These are phyloP conservation scores for Melierax canorus DNA, from an alignment of 2,113 vertebrate species.

Conservation along the genomic window DNA sequence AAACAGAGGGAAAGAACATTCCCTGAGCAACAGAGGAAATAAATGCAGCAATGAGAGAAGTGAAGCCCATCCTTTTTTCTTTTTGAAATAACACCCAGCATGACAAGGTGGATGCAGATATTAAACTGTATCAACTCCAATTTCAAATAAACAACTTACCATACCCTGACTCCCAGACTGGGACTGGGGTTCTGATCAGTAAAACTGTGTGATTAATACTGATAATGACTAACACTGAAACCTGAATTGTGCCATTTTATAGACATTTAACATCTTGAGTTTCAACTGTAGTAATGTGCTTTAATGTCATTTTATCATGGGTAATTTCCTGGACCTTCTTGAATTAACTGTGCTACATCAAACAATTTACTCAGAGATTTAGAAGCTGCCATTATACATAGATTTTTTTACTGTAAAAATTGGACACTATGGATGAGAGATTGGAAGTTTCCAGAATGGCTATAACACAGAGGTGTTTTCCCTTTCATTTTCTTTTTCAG, in stretches of 20 bases:
- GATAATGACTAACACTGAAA: neutral
- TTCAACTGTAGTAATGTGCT: neutral
- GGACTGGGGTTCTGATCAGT: neutral
- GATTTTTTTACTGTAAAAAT: neutral
- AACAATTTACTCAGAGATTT: neutral
- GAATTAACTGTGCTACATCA: neutral
- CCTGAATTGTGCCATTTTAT: neutral
- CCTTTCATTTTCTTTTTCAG: neutral
- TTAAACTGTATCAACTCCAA: neutral
- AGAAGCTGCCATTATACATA: neutral
- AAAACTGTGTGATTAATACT: neutral
- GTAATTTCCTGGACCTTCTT: neutral
- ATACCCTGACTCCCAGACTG: neutral
- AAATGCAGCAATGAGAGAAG: neutral
- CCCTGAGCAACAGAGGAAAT: neutral
- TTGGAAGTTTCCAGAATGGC: neutral
- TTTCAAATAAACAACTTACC: neutral
- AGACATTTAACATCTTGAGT: neutral
- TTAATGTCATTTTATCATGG: neutral
- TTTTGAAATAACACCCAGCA: neutral
- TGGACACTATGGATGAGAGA: accelerated
- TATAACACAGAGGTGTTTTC: neutral
- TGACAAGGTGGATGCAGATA: neutral
- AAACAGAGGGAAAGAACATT: neutral
- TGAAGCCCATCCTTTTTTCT: neutral